These are phyloP conservation scores for Mobula birostris DNA, from an alignment of 2,113 vertebrate genomes.

Conservation along the genomic window DNA sequence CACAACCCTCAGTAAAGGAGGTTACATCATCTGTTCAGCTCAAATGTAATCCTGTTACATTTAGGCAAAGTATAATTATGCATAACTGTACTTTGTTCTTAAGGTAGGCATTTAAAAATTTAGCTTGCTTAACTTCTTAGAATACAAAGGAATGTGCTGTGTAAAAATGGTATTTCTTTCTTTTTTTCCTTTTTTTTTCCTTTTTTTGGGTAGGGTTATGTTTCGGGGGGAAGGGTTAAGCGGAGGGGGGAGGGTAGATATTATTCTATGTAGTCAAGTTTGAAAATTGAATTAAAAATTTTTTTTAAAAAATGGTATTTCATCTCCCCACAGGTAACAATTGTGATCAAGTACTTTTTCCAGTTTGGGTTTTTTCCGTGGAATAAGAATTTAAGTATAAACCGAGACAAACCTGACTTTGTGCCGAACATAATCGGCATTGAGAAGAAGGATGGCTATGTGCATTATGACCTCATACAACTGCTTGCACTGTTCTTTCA, in stretches of 20 bases:
- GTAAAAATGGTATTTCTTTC: slow-evolving; percentile 17
- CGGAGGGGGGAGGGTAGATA: too few relatives aligned
- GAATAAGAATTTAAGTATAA: slow-evolving; percentile 63
- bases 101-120: neutral
- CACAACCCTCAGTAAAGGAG: too few relatives aligned
- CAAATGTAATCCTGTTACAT: too few relatives aligned
- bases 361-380: slow-evolving; percentile 95
- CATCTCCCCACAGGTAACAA: slow-evolving; percentile 68
- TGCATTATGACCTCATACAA: slow-evolving; percentile 88
- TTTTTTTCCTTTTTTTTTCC: too few relatives aligned
- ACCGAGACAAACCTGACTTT: slow-evolving; percentile 71
- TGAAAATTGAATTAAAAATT: too few relatives aligned
- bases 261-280: too few relatives aligned
- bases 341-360: slow-evolving; percentile 95
- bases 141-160: neutral
- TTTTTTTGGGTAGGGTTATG: too few relatives aligned
- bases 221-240: too few relatives aligned
- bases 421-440: slow-evolving; percentile 93
- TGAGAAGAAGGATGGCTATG: slow-evolving; percentile 93
- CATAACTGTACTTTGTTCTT: neutral
- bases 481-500: slow-evolving; percentile 92
- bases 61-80: neutral
- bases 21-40: too few relatives aligned
- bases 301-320: neutral
- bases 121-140: neutral